These are phyloP conservation scores for Myotis davidii DNA, from an alignment of 2,113 vertebrate species.

Conservation along the genomic window DNA sequence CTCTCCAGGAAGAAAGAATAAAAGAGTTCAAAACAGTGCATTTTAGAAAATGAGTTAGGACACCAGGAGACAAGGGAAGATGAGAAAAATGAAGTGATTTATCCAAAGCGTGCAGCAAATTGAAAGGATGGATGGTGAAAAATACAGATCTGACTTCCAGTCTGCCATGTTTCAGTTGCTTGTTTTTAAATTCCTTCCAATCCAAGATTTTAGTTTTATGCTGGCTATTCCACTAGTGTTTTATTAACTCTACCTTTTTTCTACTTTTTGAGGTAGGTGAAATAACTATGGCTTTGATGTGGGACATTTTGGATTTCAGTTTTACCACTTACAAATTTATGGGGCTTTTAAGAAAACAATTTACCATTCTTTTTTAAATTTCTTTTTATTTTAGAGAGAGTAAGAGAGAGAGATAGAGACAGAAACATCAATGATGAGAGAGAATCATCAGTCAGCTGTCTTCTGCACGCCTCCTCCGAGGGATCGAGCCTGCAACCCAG, in stretches of 20 bases:
- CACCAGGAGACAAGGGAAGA: background rate
- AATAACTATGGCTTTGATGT: background rate
- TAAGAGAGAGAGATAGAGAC: background rate
- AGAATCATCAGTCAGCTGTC: background rate
- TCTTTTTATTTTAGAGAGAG: background rate
- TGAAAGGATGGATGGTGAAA: background rate
- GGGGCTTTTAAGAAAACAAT: background rate
- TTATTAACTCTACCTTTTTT: background rate
- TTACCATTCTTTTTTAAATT: background rate
- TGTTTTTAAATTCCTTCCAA: background rate
- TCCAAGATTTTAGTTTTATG: background rate
- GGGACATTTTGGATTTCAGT: background rate
- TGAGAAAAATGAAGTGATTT: background rate
- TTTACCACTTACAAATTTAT: background rate
- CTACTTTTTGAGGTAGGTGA: background rate
- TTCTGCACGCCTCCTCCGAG: too few species aligned
- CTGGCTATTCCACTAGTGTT: background rate
- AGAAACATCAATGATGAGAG: background rate
- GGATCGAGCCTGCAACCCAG: background rate
- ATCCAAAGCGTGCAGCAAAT: rapidly evolving
- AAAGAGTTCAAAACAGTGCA: background rate
- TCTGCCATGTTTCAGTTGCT: too few species aligned
- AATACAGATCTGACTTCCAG: background rate
- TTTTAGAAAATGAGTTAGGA: background rate
- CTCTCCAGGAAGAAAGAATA: background rate